phyloP scores from a whole-genome alignment of 1,140 invertebrate genomes.

The Drosophila grimshawi region DNA sequence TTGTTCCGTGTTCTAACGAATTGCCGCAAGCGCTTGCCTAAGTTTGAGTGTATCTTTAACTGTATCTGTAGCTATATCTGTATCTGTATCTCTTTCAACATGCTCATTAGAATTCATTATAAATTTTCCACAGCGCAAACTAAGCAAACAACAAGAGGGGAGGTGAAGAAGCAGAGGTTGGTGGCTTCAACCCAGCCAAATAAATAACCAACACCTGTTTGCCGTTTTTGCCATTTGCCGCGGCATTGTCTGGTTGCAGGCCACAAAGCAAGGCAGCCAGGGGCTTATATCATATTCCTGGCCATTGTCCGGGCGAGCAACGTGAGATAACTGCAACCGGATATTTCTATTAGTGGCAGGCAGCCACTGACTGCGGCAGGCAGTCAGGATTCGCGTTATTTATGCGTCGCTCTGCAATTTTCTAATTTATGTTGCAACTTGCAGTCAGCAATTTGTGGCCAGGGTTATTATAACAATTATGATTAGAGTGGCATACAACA shows the following conservation, averaged over 20 bases:
- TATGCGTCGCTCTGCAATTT: conserved; percentile 37
- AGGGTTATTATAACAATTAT: conserved; percentile 48
- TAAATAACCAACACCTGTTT: conserved; percentile 66
- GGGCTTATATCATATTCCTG: conserved; percentile 34
- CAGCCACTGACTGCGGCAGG: not conserved
- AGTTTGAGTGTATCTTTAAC: conserved; percentile 31
- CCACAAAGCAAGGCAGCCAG: not conserved
- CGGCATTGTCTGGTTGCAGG: not conserved
- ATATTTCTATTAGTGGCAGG: conserved; percentile 56
- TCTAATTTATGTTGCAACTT: conserved; percentile 47
- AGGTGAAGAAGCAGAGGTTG: not conserved
- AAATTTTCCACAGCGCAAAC: conserved; percentile 16
- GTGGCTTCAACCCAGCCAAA: not conserved
- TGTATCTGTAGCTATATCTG: conserved; percentile 24
- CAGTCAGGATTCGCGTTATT: conserved; percentile 39
- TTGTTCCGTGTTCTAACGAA: conserved; percentile 63
- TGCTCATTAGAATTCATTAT: conserved; percentile 76
- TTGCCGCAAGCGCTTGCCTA: conserved; percentile 35
- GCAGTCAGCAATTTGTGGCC: conserved; percentile 52
- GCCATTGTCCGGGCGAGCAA: conserved; percentile 28
- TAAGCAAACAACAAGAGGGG: not conserved
- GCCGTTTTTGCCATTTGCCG: not conserved
- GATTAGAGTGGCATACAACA: not conserved
- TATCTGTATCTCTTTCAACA: conserved; percentile 16
- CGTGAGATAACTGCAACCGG: conserved; percentile 53